Conservation (phyloP, 1,140 invertebrate genomes). For the Drosophila sturtevanti region DNA sequence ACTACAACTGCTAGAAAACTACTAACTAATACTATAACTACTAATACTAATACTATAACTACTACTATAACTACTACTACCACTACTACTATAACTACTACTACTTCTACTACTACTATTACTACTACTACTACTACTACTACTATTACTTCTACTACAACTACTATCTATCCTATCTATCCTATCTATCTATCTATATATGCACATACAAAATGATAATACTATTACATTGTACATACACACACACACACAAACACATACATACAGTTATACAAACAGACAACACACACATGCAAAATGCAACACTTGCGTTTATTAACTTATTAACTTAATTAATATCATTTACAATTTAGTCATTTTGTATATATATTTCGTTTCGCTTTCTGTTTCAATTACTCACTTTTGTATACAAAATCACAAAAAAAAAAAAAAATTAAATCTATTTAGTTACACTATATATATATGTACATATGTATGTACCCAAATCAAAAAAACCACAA, state of each 20-base stretch:
- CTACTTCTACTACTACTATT: conserved; percentile 25
- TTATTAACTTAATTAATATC: not conserved
- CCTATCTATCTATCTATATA: not conserved
- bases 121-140: conserved; percentile 25
- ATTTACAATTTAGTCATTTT: not conserved
- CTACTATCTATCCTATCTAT: conserved; percentile 25
- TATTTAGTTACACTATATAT: too few species aligned
- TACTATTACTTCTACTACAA: too few species aligned
- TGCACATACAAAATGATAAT: conserved; percentile 14
- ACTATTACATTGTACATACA: conserved; percentile 26
- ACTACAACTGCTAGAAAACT: too few species aligned
- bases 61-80: not conserved
- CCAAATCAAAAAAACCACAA: too few species aligned
- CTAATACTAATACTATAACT: not conserved
- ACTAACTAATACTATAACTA: not conserved
- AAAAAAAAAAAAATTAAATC: not conserved
- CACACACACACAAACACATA: too few species aligned
- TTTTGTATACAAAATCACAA: not conserved
- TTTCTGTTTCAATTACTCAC: not conserved
- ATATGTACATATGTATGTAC: not conserved
- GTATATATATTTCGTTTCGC: conserved; percentile 2
- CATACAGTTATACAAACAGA: too few species aligned
- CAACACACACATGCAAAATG: too few species aligned
- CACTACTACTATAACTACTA: not conserved
- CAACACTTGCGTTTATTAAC: conserved; percentile 8